Evolutionary conservation across 2,888 invertebrate genomes (phyloP).

Genomic region (Synergus laeviventris): DNA sequence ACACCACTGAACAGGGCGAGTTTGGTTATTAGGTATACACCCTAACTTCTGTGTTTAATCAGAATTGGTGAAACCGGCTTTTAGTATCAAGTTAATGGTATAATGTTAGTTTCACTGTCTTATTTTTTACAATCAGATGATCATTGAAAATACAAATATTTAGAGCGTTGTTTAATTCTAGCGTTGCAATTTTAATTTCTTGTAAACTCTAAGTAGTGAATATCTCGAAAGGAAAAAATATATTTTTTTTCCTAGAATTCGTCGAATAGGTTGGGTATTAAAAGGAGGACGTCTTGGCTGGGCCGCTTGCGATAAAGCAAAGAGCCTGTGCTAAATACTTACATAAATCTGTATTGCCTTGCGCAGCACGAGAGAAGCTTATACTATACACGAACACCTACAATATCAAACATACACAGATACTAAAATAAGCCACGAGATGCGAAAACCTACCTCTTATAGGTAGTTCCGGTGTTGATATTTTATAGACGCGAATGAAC

Average conservation of each 20-base stretch:
- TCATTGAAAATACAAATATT: no score
- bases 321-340: constrained; percentile 75
- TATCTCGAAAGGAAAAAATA: background rate
- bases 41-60: no score
- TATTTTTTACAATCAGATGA: background rate
- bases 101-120: no score
- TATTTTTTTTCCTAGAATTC: background rate
- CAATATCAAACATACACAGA: constrained; percentile 48
- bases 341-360: constrained; percentile 77
- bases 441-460: constrained; percentile 39
- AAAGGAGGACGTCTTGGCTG: constrained; percentile 69
- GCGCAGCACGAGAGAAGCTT: constrained; percentile 71
- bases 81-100: no score
- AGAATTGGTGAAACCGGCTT: no score
- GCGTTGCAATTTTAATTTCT: no score
- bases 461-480: constrained; percentile 26
- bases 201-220: constrained; percentile 4
- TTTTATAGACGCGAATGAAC: constrained; percentile 39
- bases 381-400: constrained; percentile 62
- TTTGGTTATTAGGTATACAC: no score
- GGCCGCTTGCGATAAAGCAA: constrained; percentile 75
- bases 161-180: no score
- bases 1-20: no score
- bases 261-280: constrained; percentile 27
- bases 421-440: constrained; percentile 46